Base-by-base conservation (phyloP, 2,888 invertebrate species). In the Melanchra persicariae region DNA sequence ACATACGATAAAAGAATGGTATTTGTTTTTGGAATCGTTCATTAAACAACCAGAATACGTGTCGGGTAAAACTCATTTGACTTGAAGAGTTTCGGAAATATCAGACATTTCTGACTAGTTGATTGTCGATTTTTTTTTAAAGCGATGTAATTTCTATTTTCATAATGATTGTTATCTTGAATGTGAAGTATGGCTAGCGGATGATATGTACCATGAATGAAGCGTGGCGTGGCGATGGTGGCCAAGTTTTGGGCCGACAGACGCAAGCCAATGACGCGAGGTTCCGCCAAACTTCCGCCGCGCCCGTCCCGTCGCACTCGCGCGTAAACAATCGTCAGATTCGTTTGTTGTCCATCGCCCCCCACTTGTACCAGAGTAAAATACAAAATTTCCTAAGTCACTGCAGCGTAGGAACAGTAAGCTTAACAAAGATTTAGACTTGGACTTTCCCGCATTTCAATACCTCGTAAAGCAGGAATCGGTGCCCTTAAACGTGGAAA, bases 211-310 rank as follows among this genome's bases (percentile, higher is more conserved):
- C 88, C 87, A 91, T 93, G 93, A 94, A 93, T 93, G 91, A 90
- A 92, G 85, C 85, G 87, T 87, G 82, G 79, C 77, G 79, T 84
- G 84, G 79, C 84, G 84, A 82, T 89, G 85, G 88, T 90, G 89
- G 91, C 93, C 89, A 92, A 93, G 90, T 92, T 93, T 92, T 89
- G 85, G 87, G 83, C 77, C 83, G 87, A 87, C 85, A 87, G 90
- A 87, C 87, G 88, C 87, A 88, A 92, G 88, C 93, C 95, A 95
- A 95, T 95, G 95, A 91, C 91, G 95, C 95, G 95, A 90, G 93
- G 92, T 93, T 95, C 95, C 95, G 94, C 88, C 86, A 86, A 86
- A 91, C 90, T 93, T 95, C 95, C 95, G 95, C 93, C 89, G 90
- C 88, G 82, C 92, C 94, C 90, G 89, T 86, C 87, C 87, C 87